A percentile compares a stretch with the other conserved stretches of the same genome.
phyloP scores from a whole-genome alignment of 2,888 invertebrate species.

The Galerucella pusilla region DNA sequence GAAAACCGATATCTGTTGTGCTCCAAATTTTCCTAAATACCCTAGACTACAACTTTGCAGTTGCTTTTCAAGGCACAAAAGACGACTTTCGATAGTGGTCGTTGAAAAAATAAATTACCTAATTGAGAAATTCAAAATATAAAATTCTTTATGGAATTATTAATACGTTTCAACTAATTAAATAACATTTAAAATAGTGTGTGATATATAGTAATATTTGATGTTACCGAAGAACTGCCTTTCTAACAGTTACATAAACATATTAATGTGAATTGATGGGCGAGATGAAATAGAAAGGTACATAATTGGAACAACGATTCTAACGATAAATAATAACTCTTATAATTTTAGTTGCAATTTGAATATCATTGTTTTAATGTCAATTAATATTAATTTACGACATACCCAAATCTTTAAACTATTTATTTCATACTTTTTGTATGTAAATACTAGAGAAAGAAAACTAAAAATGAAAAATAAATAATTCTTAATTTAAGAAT shows the following conservation, averaged over 20 bases:
- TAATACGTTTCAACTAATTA: background rate
- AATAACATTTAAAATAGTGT: background rate
- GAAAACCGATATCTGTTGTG: too few species aligned
- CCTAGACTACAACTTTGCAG: too few species aligned
- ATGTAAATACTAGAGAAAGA: too few species aligned
- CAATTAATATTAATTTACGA: too few species aligned
- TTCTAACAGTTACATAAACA: conserved; percentile 13
- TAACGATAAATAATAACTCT: background rate
- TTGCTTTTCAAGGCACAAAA: too few species aligned
- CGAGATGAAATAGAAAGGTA: conserved; percentile 14
- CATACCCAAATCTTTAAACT: too few species aligned
- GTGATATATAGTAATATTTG: background rate
- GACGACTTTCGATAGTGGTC: too few species aligned
- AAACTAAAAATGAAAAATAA: too few species aligned
- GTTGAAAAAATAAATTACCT: too few species aligned
- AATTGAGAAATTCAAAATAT: background rate
- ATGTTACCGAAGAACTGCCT: conserved; percentile 5
- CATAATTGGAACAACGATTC: background rate
- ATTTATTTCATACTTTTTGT: too few species aligned
- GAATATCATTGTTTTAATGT: background rate
- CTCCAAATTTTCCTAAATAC: too few species aligned
- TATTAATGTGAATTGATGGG: conserved; percentile 1
- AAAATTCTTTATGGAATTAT: background rate
- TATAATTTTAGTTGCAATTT: background rate
- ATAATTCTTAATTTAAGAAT: too few species aligned